Conservation (phyloP, 2,113 vertebrate species). For the Oxyura jamaicensis region DNA sequence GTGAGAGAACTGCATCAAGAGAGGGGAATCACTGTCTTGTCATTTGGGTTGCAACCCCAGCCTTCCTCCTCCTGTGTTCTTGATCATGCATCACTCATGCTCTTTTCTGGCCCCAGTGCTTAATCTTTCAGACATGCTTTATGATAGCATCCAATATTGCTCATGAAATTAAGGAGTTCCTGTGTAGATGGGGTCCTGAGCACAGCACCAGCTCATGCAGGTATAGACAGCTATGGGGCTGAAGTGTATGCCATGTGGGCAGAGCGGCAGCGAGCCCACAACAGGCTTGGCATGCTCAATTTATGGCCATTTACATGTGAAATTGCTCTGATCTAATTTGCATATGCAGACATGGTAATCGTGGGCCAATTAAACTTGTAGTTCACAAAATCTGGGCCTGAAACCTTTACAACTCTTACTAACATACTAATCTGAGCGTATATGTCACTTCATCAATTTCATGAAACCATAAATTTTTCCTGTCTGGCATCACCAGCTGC, state of each 20-base stretch:
- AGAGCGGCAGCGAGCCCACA: not conserved
- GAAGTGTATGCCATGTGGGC: rapidly evolving
- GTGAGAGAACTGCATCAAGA: not conserved
- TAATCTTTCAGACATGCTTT: rapidly evolving
- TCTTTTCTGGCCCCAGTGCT: rapidly evolving
- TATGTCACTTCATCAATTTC: constrained; percentile 72
- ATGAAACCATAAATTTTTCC: constrained; percentile 66
- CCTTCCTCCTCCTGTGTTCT: rapidly evolving
- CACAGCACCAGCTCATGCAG: not conserved
- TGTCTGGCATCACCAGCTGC: constrained; percentile 68
- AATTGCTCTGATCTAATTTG: constrained; percentile 54
- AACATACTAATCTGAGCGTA: constrained; percentile 55
- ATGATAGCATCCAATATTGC: rapidly evolving
- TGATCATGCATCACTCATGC: rapidly evolving
- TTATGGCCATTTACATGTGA: constrained; percentile 52
- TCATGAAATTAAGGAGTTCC: rapidly evolving
- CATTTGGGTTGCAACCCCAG: not conserved
- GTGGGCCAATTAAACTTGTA: constrained; percentile 58
- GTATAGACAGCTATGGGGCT: not conserved
- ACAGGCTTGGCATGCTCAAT: not conserved
- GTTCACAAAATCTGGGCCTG: constrained; percentile 52
- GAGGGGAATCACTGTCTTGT: not conserved
- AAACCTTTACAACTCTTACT: constrained; percentile 62
- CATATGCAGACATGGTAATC: constrained; percentile 51
- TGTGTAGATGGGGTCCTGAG: not conserved